Conservation (phyloP, 2,888 invertebrate species). For the Pharmacophagus antenor region DNA sequence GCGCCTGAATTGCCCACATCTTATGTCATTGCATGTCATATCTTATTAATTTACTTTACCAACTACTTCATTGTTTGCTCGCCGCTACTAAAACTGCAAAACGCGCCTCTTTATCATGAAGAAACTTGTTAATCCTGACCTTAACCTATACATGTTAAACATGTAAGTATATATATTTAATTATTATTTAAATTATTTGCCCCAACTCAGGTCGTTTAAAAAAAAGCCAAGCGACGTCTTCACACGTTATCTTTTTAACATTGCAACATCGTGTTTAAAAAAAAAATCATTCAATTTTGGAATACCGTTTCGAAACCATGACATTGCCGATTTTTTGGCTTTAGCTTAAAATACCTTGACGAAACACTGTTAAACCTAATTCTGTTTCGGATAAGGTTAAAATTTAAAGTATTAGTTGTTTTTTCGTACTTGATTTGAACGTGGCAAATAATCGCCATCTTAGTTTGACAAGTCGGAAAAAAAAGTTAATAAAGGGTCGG, state of each 20-base stretch:
- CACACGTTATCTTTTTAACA: constrained; percentile 1
- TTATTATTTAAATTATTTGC: no score
- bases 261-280: neutral
- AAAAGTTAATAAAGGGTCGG: constrained; percentile 30
- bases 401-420: neutral
- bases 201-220: no score
- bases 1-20: no score
- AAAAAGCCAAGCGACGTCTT: neutral
- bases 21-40: no score
- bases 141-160: no score
- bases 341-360: neutral
- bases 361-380: neutral
- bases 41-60: no score
- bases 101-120: no score
- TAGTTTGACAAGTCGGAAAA: constrained; percentile 31
- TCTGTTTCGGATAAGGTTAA: neutral
- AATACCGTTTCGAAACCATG: constrained; percentile 27
- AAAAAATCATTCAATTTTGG: constrained; percentile 16
- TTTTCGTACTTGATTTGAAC: neutral
- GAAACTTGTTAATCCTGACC: no score
- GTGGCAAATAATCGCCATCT: constrained; percentile 23
- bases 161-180: no score
- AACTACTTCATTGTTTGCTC: no score
- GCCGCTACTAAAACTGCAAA: no score
- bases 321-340: constrained; percentile 23